These are phyloP conservation scores for Chanos chanos DNA, from an alignment of 2,797 vertebrate species.

Conservation along the genomic window DNA sequence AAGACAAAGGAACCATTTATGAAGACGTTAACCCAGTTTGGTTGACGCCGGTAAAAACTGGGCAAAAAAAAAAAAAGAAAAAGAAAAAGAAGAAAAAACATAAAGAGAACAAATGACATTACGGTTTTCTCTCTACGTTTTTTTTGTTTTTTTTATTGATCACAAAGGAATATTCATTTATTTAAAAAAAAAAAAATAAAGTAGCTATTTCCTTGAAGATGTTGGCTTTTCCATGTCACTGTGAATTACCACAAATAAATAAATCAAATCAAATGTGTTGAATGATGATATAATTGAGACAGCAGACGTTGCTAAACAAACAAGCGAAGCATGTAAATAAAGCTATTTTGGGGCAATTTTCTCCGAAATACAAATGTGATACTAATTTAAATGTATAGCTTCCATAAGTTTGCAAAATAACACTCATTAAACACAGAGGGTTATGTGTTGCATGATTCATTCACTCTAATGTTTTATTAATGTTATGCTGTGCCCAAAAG, in stretches of 20 bases:
- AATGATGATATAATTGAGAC: not conserved
- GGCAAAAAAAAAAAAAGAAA: no score
- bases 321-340: constrained; percentile 24
- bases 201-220: not conserved
- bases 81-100: no score
- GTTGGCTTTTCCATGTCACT: no score
- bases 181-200: constrained; percentile 9
- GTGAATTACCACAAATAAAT: constrained; percentile 23
- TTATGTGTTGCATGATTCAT: constrained; percentile 50
- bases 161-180: no score
- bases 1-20: no score
- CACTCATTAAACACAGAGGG: constrained; percentile 51
- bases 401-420: constrained; percentile 37
- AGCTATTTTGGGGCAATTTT: not conserved
- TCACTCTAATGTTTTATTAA: constrained; percentile 72
- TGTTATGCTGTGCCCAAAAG: constrained; percentile 58
- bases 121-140: not conserved
- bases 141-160: not conserved
- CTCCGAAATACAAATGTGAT: constrained; percentile 17
- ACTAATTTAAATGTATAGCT: constrained; percentile 37
- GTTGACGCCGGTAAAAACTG: no score
- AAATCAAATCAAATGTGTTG: constrained; percentile 9
- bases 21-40: no score
- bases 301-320: constrained; percentile 5
- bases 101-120: no score